phyloP scores from a whole-genome alignment of 64 coral and sea anemone species.

The Pocillopora verrucosa region DNA sequence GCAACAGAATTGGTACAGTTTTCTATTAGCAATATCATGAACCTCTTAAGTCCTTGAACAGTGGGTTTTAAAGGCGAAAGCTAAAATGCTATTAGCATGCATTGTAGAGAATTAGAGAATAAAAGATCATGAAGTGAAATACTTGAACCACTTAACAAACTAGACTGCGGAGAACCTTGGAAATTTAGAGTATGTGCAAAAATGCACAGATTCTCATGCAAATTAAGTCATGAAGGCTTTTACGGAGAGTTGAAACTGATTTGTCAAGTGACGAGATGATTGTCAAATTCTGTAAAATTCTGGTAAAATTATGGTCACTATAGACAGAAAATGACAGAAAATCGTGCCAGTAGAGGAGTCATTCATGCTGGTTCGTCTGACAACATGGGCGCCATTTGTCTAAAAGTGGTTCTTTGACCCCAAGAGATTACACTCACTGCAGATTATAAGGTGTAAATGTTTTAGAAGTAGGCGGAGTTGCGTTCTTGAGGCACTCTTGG shows the following conservation, averaged over 20 bases:
- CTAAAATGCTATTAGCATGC: constrained; percentile 6
- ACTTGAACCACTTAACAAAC: constrained; percentile 26
- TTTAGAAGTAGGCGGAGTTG: constrained; percentile 34
- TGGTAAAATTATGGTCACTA: not conserved
- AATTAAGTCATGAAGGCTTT: not conserved
- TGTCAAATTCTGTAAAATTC: not conserved
- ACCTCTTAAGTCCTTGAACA: not conserved
- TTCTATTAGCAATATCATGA: not conserved
- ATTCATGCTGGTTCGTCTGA: constrained; percentile 38
- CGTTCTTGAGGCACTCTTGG: constrained; percentile 21
- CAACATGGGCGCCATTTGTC: constrained; percentile 43
- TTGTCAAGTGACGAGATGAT: not conserved
- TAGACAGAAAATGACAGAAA: not conserved
- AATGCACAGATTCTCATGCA: not conserved
- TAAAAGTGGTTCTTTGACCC: constrained; percentile 9
- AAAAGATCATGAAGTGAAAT: constrained; percentile 26
- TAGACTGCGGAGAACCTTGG: not conserved
- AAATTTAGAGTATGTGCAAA: constrained; percentile 20
- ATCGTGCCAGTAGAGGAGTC: not conserved
- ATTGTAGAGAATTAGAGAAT: constrained; percentile 23
- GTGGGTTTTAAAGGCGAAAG: constrained; percentile 21
- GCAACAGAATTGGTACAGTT: constrained; percentile 31
- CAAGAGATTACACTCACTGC: constrained; percentile 26
- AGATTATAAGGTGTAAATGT: constrained; percentile 44
- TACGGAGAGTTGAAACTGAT: not conserved